These are phyloP conservation scores for Tachuris rubrigastra DNA, from an alignment of 2,113 vertebrate species.

Conservation along the genomic window DNA sequence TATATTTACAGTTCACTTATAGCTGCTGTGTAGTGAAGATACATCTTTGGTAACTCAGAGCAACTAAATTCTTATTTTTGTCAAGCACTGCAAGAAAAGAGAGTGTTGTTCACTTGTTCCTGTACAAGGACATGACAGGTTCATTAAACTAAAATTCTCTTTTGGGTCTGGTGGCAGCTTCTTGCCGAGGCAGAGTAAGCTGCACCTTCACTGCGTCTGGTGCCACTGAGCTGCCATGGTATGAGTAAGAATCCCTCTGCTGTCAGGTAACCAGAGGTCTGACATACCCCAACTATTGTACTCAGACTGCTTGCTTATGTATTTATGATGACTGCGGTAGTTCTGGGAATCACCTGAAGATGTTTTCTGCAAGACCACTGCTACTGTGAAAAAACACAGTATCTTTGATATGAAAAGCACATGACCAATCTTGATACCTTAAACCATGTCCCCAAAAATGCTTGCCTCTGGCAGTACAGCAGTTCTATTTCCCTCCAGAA, in stretches of 20 bases:
- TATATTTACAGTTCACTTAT: neutral
- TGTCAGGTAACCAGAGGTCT: neutral
- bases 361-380: neutral
- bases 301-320: neutral
- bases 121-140: neutral
- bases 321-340: slow-evolving; percentile 26
- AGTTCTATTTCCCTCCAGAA: neutral
- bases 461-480: neutral
- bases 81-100: neutral
- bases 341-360: slow-evolving; percentile 4
- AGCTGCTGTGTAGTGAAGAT: neutral
- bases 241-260: neutral
- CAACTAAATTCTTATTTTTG: neutral
- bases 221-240: neutral
- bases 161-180: neutral
- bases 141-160: neutral
- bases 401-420: neutral
- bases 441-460: neutral
- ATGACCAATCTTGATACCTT: neutral
- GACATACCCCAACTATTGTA: neutral
- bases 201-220: neutral
- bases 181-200: neutral
- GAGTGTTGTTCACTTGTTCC: neutral
- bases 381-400: neutral
- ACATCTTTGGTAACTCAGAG: neutral